Evolutionary conservation across 2,113 vertebrate species (phyloP), one percentile per base, ranked within the genome.

Genomic region (Carassius gibelio): DNA sequence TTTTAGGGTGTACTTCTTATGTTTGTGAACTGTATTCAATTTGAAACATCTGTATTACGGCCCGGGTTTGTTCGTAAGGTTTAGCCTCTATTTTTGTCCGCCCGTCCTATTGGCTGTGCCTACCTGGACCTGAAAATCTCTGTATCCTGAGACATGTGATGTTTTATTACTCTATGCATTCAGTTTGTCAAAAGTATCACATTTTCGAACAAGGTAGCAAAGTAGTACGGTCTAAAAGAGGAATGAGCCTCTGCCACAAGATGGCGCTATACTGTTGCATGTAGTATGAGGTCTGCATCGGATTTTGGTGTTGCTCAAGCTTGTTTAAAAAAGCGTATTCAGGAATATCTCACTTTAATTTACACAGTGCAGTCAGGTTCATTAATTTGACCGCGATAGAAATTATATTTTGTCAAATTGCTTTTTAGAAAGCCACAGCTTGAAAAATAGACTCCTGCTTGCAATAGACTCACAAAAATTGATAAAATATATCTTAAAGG

Each of bases 1-100:
- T 98, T 97, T 92, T 90, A 92, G 90, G 96, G 95, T 97, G 96
- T 97, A 96, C 96, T 96, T 96, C 96, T 96, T 93, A 96, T 99
- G 96, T 98, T 98, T 97, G 97, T 97, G 96, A 95, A 95, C 94
- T 92, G 96, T 98, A 96, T 93, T 95, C 94, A 96, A 96, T 95
- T 95, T 90, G 90, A 88, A 76, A 55, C 75, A 91, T 93, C 91
- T 88, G 88, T 94, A 91, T 93, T 90, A 90, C 91, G 48, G 14
- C 50, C 50, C 86, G 91, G 91, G 90, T 89, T 93, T 90, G 68
- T 88, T 87, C 59, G 88, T 83, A 85, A 80, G 85, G 69, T 68
- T 72, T 86, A 87, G 85, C 78, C 82, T 84, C 82, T 90, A 71
- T 88, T 86, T 87, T 90, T 88, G 89, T 91, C 92, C 82, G 82